Conservation (phyloP, 2,888 invertebrate species). For the Biston stratarius region DNA sequence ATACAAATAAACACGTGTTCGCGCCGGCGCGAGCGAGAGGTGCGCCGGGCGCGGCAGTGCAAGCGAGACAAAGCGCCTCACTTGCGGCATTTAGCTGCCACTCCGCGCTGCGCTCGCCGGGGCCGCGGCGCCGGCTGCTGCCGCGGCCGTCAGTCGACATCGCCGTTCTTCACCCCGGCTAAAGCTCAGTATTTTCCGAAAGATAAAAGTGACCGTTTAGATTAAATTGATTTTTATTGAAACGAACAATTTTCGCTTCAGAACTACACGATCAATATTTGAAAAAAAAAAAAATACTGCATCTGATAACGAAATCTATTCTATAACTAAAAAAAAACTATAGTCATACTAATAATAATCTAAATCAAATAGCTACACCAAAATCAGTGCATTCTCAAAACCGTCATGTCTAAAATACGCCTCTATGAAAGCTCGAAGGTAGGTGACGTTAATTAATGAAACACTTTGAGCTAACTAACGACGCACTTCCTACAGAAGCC, state of each 20-base stretch:
- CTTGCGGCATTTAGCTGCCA: conserved; percentile 85
- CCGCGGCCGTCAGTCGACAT: conserved; percentile 27
- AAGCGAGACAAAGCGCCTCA: conserved; percentile 75
- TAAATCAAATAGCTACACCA: background rate
- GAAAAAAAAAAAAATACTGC: too few relatives aligned
- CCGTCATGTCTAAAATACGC: conserved; percentile 21
- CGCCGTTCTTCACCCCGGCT: conserved; percentile 5
- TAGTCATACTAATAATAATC: background rate
- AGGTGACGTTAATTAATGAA: conserved; percentile 47
- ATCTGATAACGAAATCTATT: too few relatives aligned
- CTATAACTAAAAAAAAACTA: too few relatives aligned
- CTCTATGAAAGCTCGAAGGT: conserved; percentile 27
- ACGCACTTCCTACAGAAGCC: conserved; percentile 42
- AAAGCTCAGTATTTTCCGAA: conserved; percentile 6
- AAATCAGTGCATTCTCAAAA: conserved; percentile 15
- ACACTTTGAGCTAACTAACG: conserved; percentile 43
- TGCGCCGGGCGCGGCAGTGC: conserved; percentile 67
- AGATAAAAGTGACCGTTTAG: background rate
- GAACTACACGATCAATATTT: too few relatives aligned
- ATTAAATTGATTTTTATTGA: too few relatives aligned
- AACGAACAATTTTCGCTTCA: too few relatives aligned
- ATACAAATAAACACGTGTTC: conserved; percentile 88
- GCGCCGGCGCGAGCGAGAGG: conserved; percentile 87
- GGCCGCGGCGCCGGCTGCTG: conserved; percentile 52
- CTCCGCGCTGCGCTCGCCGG: conserved; percentile 58